Evolutionary conservation across 2,113 vertebrate species (phyloP).

Genomic region (Notothenia rossii): DNA sequence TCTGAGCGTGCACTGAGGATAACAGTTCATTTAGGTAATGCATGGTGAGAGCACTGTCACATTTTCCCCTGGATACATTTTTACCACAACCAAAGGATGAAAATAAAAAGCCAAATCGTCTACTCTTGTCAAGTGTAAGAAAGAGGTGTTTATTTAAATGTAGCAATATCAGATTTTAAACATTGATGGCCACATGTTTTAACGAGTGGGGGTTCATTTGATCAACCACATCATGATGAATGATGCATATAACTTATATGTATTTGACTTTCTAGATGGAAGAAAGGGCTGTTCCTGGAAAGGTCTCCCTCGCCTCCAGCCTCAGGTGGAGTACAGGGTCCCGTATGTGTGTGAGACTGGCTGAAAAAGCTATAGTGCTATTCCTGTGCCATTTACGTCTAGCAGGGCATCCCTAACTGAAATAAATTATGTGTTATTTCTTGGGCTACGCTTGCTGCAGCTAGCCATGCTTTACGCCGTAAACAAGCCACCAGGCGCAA

Average conservation of each 20-base stretch:
- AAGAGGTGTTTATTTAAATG: slow-evolving; percentile 13
- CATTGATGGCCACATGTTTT: not conserved
- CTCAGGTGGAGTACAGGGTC: slow-evolving; percentile 30
- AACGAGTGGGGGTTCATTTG: not conserved
- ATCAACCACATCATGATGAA: not conserved
- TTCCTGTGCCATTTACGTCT: slow-evolving; percentile 53
- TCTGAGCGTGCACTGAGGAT: slow-evolving; percentile 67
- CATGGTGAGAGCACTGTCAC: slow-evolving; percentile 63
- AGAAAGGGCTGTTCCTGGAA: not conserved
- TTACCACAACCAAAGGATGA: slow-evolving; percentile 50
- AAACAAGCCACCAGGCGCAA: slow-evolving; percentile 67
- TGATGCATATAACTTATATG: not conserved
- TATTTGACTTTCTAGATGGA: not conserved
- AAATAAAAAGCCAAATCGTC: slow-evolving; percentile 36
- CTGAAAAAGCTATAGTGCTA: slow-evolving; percentile 50
- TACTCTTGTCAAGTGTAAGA: slow-evolving; percentile 5
- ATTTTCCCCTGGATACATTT: slow-evolving; percentile 57
- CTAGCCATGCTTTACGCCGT: slow-evolving; percentile 58
- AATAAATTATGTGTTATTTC: slow-evolving; percentile 78
- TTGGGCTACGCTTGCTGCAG: slow-evolving; percentile 57
- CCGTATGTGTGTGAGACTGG: slow-evolving; percentile 38
- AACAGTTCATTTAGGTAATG: slow-evolving; percentile 79
- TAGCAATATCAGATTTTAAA: not conserved
- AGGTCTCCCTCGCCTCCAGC: slow-evolving; percentile 6
- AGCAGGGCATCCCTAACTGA: slow-evolving; percentile 63